Conservation (phyloP, 2,113 vertebrate species). For the human (Homo sapiens) region GRCh38 chr9:6676501-6677000, state of each 20-base stretch:
- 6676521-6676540: not conserved
- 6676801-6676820: too few species aligned
- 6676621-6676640: not conserved
- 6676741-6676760: too few species aligned
- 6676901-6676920: not conserved
- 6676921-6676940: too few species aligned
- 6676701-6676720: not conserved
- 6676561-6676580: not conserved
- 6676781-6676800: too few species aligned
- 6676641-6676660: not conserved
- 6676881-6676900: not conserved
- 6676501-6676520: not conserved
- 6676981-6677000: not conserved
- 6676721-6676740: not conserved
- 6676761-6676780: too few species aligned
- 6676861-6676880: too few species aligned
- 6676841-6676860: too few species aligned
- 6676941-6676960: too few species aligned
- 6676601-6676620: not conserved
- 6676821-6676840: too few species aligned
- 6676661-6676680: not conserved
- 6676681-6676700: not conserved
- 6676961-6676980: not conserved
- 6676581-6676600: conserved; percentile 21
- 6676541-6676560: not conserved